These are phyloP conservation scores for Andrena praecox DNA, from an alignment of 2,888 invertebrate genomes.

Conservation along the genomic window DNA sequence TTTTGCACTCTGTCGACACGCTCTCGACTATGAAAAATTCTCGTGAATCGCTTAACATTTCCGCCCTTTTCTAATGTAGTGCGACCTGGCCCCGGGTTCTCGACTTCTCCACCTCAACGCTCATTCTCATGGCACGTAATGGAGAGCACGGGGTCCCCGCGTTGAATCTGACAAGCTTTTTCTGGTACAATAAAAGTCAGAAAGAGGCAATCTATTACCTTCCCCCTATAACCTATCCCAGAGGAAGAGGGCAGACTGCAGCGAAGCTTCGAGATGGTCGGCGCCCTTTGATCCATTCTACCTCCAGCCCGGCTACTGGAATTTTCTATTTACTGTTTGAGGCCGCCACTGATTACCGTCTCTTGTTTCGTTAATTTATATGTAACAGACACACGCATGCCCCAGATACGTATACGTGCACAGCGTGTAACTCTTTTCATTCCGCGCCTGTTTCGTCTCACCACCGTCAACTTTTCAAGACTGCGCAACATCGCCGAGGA, in stretches of 20 bases:
- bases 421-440: background rate
- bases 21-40: conserved; percentile 43
- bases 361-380: conserved; percentile 78
- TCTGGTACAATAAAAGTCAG: conserved; percentile 78
- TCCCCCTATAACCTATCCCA: conserved; percentile 60
- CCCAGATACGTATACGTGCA: background rate
- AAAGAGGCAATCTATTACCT: conserved; percentile 78
- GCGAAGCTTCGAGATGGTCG: conserved; percentile 65
- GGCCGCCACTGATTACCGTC: conserved; percentile 73
- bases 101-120: conserved; percentile 56
- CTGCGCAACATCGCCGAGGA: conserved; percentile 35
- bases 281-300: conserved; percentile 73
- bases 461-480: background rate
- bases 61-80: conserved; percentile 46
- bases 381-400: conserved; percentile 17
- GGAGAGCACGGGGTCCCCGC: conserved; percentile 63
- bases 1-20: conserved; percentile 17
- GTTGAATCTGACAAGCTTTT: conserved; percentile 76
- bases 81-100: conserved; percentile 37
- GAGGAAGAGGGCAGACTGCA: conserved; percentile 64
- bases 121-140: conserved; percentile 66
- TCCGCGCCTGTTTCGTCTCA: background rate
- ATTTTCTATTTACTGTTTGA: conserved; percentile 76
- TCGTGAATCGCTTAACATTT: conserved; percentile 55
- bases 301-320: conserved; percentile 71